These are phyloP conservation scores for Podarcis muralis DNA, from an alignment of 2,113 vertebrate species.

Conservation along the genomic window DNA sequence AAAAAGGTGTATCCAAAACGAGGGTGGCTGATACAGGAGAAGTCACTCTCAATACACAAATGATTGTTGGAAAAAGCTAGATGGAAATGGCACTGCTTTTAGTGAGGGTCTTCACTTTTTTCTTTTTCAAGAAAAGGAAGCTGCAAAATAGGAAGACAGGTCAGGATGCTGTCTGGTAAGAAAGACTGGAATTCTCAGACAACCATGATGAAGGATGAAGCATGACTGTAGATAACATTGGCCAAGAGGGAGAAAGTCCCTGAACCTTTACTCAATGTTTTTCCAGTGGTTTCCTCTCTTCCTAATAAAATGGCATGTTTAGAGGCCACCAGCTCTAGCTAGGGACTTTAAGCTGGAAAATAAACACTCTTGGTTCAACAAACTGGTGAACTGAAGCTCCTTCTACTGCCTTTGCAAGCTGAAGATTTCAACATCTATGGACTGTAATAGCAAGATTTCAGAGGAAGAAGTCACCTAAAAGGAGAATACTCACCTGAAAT, in stretches of 20 bases:
- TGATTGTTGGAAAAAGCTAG: background rate
- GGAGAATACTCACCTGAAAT: too few species aligned
- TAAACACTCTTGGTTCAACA: background rate
- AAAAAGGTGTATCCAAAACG: background rate
- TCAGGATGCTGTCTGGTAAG: background rate
- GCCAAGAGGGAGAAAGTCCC: background rate
- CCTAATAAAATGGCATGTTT: background rate
- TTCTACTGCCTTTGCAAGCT: background rate
- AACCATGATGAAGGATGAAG: background rate
- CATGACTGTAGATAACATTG: background rate
- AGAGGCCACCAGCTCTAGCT: background rate
- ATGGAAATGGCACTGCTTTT: background rate
- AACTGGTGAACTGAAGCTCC: background rate
- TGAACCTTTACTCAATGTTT: background rate
- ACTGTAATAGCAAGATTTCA: background rate
- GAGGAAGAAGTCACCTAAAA: background rate
- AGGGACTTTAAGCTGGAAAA: background rate
- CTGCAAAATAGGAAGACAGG: background rate
- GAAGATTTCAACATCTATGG: background rate
- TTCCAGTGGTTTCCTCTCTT: background rate
- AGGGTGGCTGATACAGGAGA: background rate
- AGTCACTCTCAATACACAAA: background rate
- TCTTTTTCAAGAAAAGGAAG: background rate
- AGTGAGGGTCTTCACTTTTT: background rate
- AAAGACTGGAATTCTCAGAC: background rate